Percentiles rank a stretch among this genome's conserved stretches.
Evolutionary conservation across 2,797 vertebrate genomes (phyloP).

Genomic region (Parauchenoglanis punctatus): DNA sequence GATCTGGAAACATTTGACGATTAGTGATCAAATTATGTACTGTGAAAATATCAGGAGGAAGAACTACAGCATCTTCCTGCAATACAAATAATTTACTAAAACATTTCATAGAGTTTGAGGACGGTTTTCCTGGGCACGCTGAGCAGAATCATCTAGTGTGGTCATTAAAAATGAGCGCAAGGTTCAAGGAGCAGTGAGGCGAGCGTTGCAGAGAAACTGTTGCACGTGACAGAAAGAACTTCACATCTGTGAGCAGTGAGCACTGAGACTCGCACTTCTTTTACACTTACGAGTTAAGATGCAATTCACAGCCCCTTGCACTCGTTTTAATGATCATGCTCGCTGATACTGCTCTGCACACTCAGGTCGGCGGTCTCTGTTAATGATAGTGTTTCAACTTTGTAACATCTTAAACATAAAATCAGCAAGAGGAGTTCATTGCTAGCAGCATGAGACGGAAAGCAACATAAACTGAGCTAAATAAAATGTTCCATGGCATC

Average conservation of each 20-base stretch:
- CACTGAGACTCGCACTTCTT: not conserved
- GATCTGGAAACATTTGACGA: not conserved
- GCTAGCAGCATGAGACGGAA: not conserved
- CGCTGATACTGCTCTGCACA: too few relatives aligned
- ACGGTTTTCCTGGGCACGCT: not conserved
- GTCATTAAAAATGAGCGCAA: not conserved
- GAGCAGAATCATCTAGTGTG: not conserved
- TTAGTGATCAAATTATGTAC: not conserved
- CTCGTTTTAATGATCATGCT: not conserved
- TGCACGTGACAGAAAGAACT: not conserved
- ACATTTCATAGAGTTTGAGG: not conserved
- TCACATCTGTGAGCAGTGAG: too few relatives aligned
- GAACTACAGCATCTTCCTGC: not conserved
- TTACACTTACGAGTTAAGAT: not conserved
- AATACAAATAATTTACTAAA: not conserved
- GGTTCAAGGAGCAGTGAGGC: not conserved
- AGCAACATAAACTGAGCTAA: not conserved
- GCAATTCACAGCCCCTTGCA: too few relatives aligned
- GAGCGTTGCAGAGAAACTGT: not conserved
- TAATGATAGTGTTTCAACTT: not conserved
- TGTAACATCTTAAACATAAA: not conserved
- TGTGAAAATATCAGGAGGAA: not conserved
- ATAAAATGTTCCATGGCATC: not conserved
- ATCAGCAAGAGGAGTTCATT: not conserved
- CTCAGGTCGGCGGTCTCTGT: not conserved